These are phyloP conservation scores for Oceanodroma tethys DNA, from an alignment of 2,113 vertebrate genomes.

Conservation along the genomic window DNA sequence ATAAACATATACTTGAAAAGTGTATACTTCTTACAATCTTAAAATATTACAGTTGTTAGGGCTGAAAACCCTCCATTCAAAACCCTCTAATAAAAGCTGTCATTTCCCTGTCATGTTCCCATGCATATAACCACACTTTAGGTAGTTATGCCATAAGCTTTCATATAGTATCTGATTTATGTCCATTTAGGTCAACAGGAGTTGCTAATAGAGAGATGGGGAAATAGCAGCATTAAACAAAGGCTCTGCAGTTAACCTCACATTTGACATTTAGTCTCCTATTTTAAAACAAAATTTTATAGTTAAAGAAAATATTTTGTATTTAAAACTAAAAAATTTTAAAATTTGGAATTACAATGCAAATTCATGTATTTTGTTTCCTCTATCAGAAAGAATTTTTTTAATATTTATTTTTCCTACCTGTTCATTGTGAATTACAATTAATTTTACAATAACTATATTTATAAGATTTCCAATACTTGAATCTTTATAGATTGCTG, in stretches of 20 bases:
- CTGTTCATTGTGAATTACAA: slow-evolving; percentile 92
- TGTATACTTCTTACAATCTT: neutral
- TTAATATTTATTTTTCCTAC: slow-evolving; percentile 70
- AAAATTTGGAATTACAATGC: neutral
- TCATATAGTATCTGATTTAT: neutral
- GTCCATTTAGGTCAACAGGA: neutral
- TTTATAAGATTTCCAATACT: slow-evolving; percentile 97
- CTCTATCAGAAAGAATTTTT: neutral
- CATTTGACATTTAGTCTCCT: neutral
- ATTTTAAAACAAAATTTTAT: neutral
- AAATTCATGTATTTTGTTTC: neutral
- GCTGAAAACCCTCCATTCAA: neutral
- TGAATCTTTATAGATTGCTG: slow-evolving; percentile 92
- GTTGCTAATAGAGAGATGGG: neutral
- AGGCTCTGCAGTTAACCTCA: neutral
- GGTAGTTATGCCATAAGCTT: neutral
- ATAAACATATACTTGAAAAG: neutral
- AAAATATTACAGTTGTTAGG: neutral
- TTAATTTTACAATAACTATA: slow-evolving; percentile 92
- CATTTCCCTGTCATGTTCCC: neutral
- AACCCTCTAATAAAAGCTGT: neutral
- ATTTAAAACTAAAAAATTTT: neutral
- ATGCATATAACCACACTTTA: neutral
- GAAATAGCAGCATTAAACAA: neutral
- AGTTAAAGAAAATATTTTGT: neutral